phyloP scores from a whole-genome alignment of 2,797 vertebrate species.

The Diplodus puntazzo region DNA sequence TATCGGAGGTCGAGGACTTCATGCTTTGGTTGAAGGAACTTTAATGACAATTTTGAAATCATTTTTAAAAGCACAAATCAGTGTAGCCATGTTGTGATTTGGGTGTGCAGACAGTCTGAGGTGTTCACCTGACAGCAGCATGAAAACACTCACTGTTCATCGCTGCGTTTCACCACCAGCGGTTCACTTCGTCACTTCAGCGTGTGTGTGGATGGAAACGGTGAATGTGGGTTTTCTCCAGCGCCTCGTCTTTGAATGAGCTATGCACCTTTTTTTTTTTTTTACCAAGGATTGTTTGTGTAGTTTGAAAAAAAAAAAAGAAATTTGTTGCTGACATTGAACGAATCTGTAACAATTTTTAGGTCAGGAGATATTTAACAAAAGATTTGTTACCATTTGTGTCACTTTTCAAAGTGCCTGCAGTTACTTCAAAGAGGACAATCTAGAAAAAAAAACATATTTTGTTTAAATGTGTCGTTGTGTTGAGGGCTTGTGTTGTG shows the following conservation, averaged over 20 bases:
- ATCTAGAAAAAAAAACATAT: background rate
- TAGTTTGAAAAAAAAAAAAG: background rate
- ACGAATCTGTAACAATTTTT: background rate
- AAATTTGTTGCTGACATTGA: background rate
- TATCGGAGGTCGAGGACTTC: slow-evolving; percentile 8
- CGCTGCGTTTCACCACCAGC: background rate
- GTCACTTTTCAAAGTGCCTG: slow-evolving; percentile 28
- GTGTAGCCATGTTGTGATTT: background rate
- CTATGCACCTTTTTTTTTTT: slow-evolving; percentile 25
- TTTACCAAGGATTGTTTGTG: slow-evolving; percentile 6
- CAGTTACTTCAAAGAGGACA: slow-evolving; percentile 8
- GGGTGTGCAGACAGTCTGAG: background rate
- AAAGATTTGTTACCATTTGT: slow-evolving; percentile 25
- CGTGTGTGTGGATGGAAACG: background rate
- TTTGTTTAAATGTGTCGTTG: slow-evolving; percentile 14
- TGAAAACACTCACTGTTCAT: background rate
- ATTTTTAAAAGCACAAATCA: background rate
- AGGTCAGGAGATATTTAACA: slow-evolving; percentile 18
- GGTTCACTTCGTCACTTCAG: slow-evolving; percentile 18
- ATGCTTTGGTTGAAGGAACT: slow-evolving; percentile 39
- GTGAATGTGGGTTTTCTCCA: slow-evolving; percentile 6
- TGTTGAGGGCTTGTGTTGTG: background rate
- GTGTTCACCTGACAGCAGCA: slow-evolving; percentile 16
- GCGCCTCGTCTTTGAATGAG: slow-evolving; percentile 10
- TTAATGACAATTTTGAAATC: slow-evolving; percentile 25